Evolutionary conservation across 2,797 vertebrate genomes (phyloP), one percentile per base, ranked within the genome.

Genomic region (Argentina silus): DNA sequence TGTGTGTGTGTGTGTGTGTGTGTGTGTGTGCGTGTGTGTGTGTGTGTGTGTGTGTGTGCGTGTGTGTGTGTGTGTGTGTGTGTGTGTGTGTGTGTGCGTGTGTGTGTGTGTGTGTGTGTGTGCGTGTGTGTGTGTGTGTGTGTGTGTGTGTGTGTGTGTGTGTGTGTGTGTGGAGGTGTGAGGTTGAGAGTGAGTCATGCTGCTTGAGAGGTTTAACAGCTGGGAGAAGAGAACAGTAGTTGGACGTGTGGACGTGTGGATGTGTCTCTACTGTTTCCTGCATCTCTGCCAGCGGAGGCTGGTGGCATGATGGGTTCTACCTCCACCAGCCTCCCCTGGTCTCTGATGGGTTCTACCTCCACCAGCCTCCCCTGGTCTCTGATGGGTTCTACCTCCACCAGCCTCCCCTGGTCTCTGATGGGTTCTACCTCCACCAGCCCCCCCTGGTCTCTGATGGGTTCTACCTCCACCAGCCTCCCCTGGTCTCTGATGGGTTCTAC

Each of bases 1-100:
- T 64, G 23, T 64, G 23, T 64, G 64, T 67, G 43, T 67, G 44
- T 6, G 64, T 50, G 42, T 67, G 62, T 67, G 43, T 50, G 15
- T 67, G 43, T 47, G 3, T 67, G 3, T 14, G 3, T 67, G 64
- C 9, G 12, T 67, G 3, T 47, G 3, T 67, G 43, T 11, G 43
- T 67, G 43, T 47, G 44, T 67, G 43, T 6, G 6, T 4, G 64
- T 50, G 64, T 48, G 64, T 6, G 64, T 65, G 62, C 43, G 62
- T 65, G n/a, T n/a, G n/a, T n/a, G 12, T 15, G 12, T 6, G 6
- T 6, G 53, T n/a, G 6, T 3, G n/a, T 56, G 12, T 14, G 12
- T 15, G n/a, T 7, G 7, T 56, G 53, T 56, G 56, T 19, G 9
- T 59, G 17, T 11, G 19, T 59, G 7, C 17, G 8, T 3, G 15